phyloP scores from a whole-genome alignment of 2,797 vertebrate genomes.

The Pelochelys cantorii region DNA sequence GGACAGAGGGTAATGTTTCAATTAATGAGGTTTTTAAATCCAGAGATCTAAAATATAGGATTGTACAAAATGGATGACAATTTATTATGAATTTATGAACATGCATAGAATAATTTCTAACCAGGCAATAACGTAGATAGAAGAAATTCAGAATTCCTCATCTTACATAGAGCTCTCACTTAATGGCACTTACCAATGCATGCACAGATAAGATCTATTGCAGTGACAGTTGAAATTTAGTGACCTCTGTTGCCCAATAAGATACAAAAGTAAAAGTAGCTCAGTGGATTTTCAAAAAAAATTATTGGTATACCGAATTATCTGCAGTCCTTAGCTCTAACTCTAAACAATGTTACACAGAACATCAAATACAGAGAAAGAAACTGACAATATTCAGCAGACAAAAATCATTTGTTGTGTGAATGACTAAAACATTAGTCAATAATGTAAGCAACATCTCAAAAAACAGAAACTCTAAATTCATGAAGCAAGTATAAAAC shows the following conservation, averaged over 20 bases:
- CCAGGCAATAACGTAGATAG: background rate
- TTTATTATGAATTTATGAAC: background rate
- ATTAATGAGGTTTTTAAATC: background rate
- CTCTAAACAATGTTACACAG: slow-evolving; percentile 36
- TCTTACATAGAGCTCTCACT: background rate
- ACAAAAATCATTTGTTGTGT: slow-evolving; percentile 30
- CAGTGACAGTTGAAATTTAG: background rate
- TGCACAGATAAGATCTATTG: background rate
- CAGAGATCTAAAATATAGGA: background rate
- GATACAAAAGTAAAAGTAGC: background rate
- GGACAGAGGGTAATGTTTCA: background rate
- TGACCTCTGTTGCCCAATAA: background rate
- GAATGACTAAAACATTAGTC: slow-evolving; percentile 58
- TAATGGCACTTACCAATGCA: background rate
- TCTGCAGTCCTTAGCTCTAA: slow-evolving; percentile 40
- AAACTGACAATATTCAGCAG: slow-evolving; percentile 53
- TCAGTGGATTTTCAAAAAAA: background rate
- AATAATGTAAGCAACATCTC: slow-evolving; percentile 57
- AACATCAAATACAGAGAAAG: slow-evolving; percentile 15
- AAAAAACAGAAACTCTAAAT: slow-evolving; percentile 66
- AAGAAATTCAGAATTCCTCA: background rate
- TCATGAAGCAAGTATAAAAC: slow-evolving; percentile 74
- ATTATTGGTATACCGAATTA: slow-evolving; percentile 23
- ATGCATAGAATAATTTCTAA: background rate
- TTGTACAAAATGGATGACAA: background rate